Conservation (phyloP, 2,888 invertebrate species). For the Frankliniella fusca region DNA sequence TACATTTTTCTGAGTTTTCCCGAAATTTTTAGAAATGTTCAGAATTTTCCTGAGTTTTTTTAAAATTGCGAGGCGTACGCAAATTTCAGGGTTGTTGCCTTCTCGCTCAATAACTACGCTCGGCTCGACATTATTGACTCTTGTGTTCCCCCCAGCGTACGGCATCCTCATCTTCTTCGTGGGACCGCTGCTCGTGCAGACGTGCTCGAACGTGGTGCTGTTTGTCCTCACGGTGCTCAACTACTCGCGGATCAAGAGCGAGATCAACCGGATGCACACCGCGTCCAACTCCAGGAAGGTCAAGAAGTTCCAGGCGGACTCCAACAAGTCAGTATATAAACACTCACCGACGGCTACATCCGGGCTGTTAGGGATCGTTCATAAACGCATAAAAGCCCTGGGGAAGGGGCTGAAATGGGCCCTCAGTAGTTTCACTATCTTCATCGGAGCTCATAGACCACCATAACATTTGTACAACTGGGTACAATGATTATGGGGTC, state of each 20-base stretch:
- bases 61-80: neutral
- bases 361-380: no score
- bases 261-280: constrained; percentile 65
- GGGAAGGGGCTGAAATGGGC: no score
- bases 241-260: constrained; percentile 56
- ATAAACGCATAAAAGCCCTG: no score
- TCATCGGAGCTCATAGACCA: no score
- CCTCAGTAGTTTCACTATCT: no score
- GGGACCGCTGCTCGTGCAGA: constrained; percentile 57
- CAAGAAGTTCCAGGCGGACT: constrained; percentile 60
- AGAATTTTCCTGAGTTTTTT: neutral
- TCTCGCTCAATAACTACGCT: neutral
- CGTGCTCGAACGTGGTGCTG: constrained; percentile 54
- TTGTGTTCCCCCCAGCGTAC: constrained; percentile 39
- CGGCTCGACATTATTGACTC: neutral
- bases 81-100: neutral
- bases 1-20: constrained; percentile 28
- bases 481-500: no score
- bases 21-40: no score
- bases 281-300: constrained; percentile 54
- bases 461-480: no score
- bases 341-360: no score
- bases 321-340: constrained; percentile 57
- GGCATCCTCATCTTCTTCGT: constrained; percentile 58
- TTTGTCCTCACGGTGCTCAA: constrained; percentile 57